Evolutionary conservation across 2,113 vertebrate genomes (phyloP), one percentile per base, ranked within the genome.

Genomic region (Meriones unguiculatus): DNA sequence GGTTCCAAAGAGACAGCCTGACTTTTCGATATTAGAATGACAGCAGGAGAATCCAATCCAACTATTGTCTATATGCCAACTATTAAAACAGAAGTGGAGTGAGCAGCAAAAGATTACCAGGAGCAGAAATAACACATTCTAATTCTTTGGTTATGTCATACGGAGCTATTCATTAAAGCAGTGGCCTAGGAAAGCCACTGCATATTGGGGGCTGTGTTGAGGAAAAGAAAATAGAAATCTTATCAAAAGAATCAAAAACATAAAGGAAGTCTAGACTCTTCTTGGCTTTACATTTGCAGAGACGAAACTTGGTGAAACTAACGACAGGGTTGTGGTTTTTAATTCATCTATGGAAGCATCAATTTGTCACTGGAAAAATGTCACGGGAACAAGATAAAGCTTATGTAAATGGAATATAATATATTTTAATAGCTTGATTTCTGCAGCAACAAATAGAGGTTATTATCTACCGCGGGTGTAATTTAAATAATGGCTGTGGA

Each of bases 361-460:
- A 57, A 78, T 64, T 95, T 87, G 73, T 84, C 52, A 72, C n/a
- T 75, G 59, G 72, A 86, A 76, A 72, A 30, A 90, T 90, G 82
- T 84, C 75, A 93, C 41, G 15, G 30, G 14, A 92, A 77, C 22
- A 94, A 65, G 25, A 92, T 84, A 78, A 91, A 93, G n/a, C 75
- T 86, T 22, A 38, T 38, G 24, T 70, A 65, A 85, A 85, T 25
- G 25, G 59, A 85, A 46, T 46, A 30, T 46, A 65, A 7, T 41
- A 89, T 80, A 95, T 87, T 86, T 50, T 69, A 92, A 87, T 65
- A 65, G 85, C 69, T 67, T 87, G 28, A 85, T 95, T 95, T 95
- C 77, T 86, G 54, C 20, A 82, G 38, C 50, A n/a, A 32, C 88
- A 95, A 75, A 67, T 57, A 64, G 57, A 85, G 28, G 90, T 69